These are phyloP conservation scores for Calypte anna DNA, from an alignment of 2,113 vertebrate genomes.

Conservation along the genomic window DNA sequence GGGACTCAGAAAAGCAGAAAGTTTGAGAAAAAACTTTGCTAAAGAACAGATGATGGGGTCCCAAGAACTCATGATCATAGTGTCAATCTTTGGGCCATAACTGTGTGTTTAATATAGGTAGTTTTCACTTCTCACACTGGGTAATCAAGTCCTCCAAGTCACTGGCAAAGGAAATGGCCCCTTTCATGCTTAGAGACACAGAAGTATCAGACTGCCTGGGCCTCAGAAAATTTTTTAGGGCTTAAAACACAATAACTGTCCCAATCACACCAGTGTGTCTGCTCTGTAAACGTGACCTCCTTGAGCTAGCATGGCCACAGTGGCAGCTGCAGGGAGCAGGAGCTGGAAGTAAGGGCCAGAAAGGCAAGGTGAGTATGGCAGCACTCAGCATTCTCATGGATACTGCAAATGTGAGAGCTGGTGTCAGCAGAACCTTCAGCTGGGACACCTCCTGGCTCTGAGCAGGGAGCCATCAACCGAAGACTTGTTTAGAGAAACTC, in stretches of 20 bases:
- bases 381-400: neutral
- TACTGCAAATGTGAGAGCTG: neutral
- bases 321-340: neutral
- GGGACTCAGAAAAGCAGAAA: neutral
- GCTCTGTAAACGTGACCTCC: neutral
- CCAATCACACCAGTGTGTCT: neutral
- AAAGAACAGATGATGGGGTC: neutral
- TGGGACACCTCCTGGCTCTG: neutral
- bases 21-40: neutral
- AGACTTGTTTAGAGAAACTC: neutral
- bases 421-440: neutral
- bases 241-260: neutral
- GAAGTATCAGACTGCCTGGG: neutral
- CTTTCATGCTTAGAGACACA: neutral
- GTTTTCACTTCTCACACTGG: neutral
- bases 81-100: neutral
- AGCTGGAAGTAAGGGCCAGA: neutral
- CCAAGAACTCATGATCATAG: neutral
- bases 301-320: rapidly evolving
- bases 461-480: neutral
- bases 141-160: slow-evolving; percentile 41
- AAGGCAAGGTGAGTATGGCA: neutral
- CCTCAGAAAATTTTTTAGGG: neutral
- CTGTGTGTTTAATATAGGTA: neutral
- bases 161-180: neutral